phyloP scores from a whole-genome alignment of 2,888 invertebrate genomes.

The Dromius quadrimaculatus region DNA sequence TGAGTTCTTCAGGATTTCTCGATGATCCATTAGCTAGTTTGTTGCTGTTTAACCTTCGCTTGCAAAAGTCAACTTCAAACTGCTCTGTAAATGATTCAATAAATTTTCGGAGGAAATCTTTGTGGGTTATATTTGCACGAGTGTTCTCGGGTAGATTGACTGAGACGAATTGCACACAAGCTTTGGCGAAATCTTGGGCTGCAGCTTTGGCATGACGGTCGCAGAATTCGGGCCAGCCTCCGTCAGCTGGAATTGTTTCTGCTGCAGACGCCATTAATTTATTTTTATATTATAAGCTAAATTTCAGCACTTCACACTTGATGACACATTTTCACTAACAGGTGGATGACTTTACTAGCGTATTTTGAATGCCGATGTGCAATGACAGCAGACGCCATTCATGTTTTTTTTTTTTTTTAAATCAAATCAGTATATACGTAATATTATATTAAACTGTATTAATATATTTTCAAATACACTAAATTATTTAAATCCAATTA shows the following conservation, averaged over 20 bases:
- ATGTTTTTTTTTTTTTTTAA: conserved; percentile 45
- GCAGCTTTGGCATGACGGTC: conserved; percentile 88
- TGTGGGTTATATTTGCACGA: conserved; percentile 77
- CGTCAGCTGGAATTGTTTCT: conserved; percentile 71
- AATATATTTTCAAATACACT: not conserved
- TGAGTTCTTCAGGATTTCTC: conserved; percentile 64
- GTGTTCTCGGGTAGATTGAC: conserved; percentile 77
- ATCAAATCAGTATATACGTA: conserved; percentile 16
- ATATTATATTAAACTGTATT: not conserved
- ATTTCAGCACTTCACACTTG: conserved; percentile 23
- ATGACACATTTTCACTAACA: conserved; percentile 41
- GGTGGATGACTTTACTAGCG: conserved; percentile 7
- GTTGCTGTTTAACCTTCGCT: conserved; percentile 68
- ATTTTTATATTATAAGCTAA: conserved; percentile 15
- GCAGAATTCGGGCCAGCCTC: conserved; percentile 86
- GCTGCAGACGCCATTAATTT: conserved; percentile 54
- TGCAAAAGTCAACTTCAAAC: conserved; percentile 83
- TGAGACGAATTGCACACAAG: conserved; percentile 83
- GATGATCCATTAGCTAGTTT: conserved; percentile 64
- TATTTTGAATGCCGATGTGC: conserved; percentile 46
- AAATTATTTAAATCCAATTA: not conserved
- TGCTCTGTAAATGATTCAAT: conserved; percentile 87
- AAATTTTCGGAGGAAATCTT: conserved; percentile 85
- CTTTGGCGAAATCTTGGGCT: conserved; percentile 89
- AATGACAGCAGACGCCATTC: conserved; percentile 50